Evolutionary conservation across 2,113 vertebrate genomes (phyloP).

Genomic region (Bos javanicus): DNA sequence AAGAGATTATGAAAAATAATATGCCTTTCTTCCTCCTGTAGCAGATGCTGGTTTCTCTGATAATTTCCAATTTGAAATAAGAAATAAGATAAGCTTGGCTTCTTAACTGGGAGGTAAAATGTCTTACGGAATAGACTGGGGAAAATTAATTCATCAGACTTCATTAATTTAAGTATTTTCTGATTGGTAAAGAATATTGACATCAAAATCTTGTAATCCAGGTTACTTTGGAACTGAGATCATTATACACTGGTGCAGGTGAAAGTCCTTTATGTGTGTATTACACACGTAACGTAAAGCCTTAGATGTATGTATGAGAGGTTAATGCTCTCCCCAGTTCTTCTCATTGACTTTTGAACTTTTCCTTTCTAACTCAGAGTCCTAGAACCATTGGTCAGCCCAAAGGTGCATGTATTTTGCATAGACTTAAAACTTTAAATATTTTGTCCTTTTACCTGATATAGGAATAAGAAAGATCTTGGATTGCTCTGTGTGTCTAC

Average conservation of each 20-base stretch:
- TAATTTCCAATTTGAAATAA: constrained; percentile 20
- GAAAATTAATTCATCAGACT: not conserved
- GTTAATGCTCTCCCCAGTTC: not conserved
- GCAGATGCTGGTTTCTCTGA: constrained; percentile 10
- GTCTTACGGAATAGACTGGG: not conserved
- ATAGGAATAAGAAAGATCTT: not conserved
- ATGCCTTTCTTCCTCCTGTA: not conserved
- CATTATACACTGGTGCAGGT: not conserved
- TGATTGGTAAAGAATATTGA: not conserved
- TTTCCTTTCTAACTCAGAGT: not conserved
- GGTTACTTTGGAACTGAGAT: not conserved
- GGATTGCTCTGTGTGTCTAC: not conserved
- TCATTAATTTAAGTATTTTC: not conserved
- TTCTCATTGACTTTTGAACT: not conserved
- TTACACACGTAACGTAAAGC: no score
- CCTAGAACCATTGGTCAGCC: not conserved
- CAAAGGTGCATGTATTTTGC: not conserved
- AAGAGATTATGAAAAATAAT: constrained; percentile 29
- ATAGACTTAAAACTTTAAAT: not conserved
- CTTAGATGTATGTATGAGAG: not conserved
- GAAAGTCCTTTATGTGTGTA: not conserved
- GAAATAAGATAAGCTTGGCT: constrained; percentile 19
- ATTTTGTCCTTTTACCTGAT: not conserved
- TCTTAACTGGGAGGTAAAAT: not conserved
- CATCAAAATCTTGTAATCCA: not conserved